Conservation (phyloP, 1,140 invertebrate species). For the Procambarus virginalis region DNA sequence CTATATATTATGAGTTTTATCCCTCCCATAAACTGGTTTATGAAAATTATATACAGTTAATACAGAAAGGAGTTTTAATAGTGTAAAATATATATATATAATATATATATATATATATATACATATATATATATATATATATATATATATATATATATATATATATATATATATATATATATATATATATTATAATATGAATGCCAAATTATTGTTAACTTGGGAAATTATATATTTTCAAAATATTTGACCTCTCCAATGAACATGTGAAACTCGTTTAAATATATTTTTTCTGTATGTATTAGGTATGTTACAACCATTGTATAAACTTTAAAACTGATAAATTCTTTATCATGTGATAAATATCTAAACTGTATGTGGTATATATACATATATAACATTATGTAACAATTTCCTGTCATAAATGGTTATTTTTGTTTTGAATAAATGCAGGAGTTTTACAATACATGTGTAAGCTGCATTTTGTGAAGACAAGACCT, state of each 20-base stretch:
- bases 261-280: background rate
- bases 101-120: background rate
- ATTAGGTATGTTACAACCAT: background rate
- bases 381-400: background rate
- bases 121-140: background rate
- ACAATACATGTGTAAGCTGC: background rate
- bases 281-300: constrained; percentile 4
- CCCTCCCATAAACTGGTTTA: background rate
- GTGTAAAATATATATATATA: background rate
- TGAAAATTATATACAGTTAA: background rate
- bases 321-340: background rate
- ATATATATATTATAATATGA: background rate
- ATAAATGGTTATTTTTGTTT: background rate
- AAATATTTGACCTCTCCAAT: background rate
- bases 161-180: background rate
- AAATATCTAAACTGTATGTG: constrained; percentile 4
- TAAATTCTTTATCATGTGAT: background rate
- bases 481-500: background rate
- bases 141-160: background rate
- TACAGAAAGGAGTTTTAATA: background rate
- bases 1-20: background rate
- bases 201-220: constrained; percentile 11
- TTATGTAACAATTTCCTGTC: background rate
- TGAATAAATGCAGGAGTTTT: background rate
- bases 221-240: constrained; percentile 17